Evolutionary conservation across 2,888 invertebrate species (phyloP).

Genomic region (Thumatha senex): DNA sequence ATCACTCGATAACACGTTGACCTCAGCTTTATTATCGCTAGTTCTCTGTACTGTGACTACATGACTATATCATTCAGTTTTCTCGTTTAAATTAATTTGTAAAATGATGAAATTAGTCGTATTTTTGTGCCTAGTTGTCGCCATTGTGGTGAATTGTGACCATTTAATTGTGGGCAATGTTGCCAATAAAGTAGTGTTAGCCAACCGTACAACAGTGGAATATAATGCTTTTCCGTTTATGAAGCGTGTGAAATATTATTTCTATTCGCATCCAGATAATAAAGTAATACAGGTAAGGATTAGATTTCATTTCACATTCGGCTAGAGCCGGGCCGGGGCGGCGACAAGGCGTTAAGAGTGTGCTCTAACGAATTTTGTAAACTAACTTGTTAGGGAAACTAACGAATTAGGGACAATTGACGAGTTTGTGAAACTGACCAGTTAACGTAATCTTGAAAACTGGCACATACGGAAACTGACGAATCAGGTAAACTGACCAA

Average conservation of each 20-base stretch:
- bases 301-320: too few species aligned
- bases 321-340: too few species aligned
- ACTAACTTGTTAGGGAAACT: too few species aligned
- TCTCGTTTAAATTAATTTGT: background rate
- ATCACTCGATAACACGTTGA: constrained; percentile 25
- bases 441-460: too few species aligned
- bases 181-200: constrained; percentile 12
- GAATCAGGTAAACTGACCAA: too few species aligned
- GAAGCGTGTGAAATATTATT: constrained; percentile 66
- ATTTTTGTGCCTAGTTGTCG: background rate
- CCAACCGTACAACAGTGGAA: constrained; percentile 40
- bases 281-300: constrained; percentile 51
- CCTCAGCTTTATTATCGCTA: constrained; percentile 9
- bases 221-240: constrained; percentile 65
- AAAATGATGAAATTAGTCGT: constrained; percentile 19
- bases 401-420: too few species aligned
- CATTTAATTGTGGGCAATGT: constrained; percentile 30
- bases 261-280: constrained; percentile 46
- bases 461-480: too few species aligned
- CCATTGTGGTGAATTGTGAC: background rate
- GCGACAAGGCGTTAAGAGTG: too few species aligned
- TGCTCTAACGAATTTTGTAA: too few species aligned
- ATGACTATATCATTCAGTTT: background rate
- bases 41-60: background rate
- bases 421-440: too few species aligned